Conservation (phyloP, 1,140 invertebrate species). For the Zaprionus davidi region DNA sequence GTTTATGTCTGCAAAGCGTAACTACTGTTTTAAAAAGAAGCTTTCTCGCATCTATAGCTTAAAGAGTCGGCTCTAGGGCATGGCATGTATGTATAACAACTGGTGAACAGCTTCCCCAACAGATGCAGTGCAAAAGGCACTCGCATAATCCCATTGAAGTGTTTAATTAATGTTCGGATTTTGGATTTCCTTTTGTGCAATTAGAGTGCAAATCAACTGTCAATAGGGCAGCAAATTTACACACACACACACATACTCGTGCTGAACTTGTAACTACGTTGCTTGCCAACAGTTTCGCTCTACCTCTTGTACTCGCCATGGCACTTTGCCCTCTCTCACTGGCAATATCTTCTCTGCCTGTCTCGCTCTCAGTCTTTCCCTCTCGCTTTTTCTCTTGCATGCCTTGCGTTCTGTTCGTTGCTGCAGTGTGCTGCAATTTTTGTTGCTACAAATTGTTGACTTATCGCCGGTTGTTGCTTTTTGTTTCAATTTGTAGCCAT, state of each 20-base stretch:
- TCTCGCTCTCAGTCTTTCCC: not conserved
- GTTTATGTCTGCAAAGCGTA: not conserved
- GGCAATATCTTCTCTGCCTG: not conserved
- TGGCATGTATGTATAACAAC: not conserved
- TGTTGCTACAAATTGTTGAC: slow-evolving; percentile 36
- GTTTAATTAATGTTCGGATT: slow-evolving; percentile 65
- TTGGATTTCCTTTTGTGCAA: slow-evolving; percentile 74
- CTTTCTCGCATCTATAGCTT: not conserved
- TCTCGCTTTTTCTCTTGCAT: not conserved
- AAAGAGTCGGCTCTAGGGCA: not conserved
- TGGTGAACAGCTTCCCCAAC: not conserved
- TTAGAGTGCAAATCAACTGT: slow-evolving; percentile 73
- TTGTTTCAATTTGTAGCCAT: slow-evolving; percentile 45
- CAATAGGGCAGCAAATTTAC: slow-evolving; percentile 50
- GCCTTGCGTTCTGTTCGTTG: not conserved
- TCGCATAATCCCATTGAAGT: slow-evolving; percentile 38
- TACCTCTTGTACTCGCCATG: not conserved
- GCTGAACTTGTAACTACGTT: not conserved
- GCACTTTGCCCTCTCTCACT: not conserved
- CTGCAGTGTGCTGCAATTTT: slow-evolving; percentile 30
- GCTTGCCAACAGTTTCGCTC: slow-evolving; percentile 2
- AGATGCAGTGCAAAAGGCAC: not conserved
- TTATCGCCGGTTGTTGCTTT: slow-evolving; percentile 29
- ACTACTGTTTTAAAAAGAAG: not conserved
- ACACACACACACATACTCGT: not conserved